These are phyloP conservation scores for Noctua pronuba DNA, from an alignment of 2,888 invertebrate genomes.

Conservation along the genomic window DNA sequence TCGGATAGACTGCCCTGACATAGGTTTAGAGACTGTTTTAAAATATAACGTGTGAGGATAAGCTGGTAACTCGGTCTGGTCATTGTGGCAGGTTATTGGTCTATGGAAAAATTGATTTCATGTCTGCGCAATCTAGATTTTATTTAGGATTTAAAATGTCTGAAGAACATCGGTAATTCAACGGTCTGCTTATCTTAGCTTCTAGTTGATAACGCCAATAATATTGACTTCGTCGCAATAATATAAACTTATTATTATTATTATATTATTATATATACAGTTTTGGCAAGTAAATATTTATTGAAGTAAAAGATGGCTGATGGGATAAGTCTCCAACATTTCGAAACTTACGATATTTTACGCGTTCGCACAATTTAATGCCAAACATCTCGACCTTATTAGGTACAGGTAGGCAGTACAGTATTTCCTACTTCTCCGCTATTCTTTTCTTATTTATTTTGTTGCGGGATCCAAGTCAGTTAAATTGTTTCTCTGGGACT, in stretches of 20 bases:
- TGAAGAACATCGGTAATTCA: background rate
- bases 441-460: too few relatives aligned
- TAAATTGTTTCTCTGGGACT: too few relatives aligned
- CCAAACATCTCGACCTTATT: background rate
- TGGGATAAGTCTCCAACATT: background rate
- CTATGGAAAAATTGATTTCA: constrained; percentile 76
- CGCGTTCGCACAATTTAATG: background rate
- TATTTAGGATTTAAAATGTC: constrained; percentile 9
- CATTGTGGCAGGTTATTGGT: constrained; percentile 72
- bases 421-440: too few relatives aligned
- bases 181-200: background rate
- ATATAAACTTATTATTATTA: background rate
- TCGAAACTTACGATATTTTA: background rate
- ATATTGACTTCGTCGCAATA: background rate
- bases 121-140: constrained; percentile 69
- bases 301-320: background rate
- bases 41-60: constrained; percentile 5
- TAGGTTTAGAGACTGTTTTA: constrained; percentile 59
- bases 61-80: constrained; percentile 62
- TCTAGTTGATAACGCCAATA: background rate
- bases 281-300: background rate
- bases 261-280: too few relatives aligned
- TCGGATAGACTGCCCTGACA: constrained; percentile 18
- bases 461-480: too few relatives aligned
- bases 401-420: too few relatives aligned